Percentiles rank a stretch among this genome's conserved stretches.
These are phyloP conservation scores for Martes martes DNA, from an alignment of 2,113 vertebrate species.

Conservation along the genomic window DNA sequence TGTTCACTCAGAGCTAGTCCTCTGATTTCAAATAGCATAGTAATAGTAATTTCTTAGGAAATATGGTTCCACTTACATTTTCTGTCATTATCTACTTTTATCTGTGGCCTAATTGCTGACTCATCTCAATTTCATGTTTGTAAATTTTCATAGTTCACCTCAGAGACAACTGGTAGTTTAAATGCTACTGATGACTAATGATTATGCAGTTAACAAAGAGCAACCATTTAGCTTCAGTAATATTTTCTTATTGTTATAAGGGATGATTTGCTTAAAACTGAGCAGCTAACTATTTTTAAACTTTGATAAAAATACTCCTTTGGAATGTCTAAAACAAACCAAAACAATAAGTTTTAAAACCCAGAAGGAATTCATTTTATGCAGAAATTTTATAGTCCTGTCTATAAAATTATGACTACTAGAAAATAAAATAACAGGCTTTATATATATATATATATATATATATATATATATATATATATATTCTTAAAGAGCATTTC, in stretches of 20 bases:
- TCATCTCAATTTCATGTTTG: not conserved
- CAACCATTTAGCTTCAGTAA: not conserved
- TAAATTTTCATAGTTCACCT: not conserved
- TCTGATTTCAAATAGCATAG: slow-evolving; percentile 25
- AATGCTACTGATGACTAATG: not conserved
- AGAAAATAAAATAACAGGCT: not conserved
- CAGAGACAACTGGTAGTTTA: not conserved
- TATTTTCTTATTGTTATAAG: not conserved
- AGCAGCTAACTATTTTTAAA: not conserved
- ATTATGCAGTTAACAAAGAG: not conserved
- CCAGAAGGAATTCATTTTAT: not conserved
- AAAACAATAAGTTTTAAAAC: not conserved
- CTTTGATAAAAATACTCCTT: not conserved
- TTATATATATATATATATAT: not conserved
- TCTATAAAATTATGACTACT: slow-evolving; percentile 10
- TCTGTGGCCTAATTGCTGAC: not conserved
- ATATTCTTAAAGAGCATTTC: not conserved
- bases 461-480: slow-evolving; percentile 14
- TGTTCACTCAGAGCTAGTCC: not conserved
- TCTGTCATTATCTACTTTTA: not conserved
- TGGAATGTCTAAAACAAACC: not conserved
- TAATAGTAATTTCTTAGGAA: slow-evolving; percentile 20
- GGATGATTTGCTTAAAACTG: not conserved
- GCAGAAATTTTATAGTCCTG: not conserved
- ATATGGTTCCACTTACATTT: not conserved